phyloP scores from a whole-genome alignment of 2,797 vertebrate genomes.

The Smutsia temminckii region DNA sequence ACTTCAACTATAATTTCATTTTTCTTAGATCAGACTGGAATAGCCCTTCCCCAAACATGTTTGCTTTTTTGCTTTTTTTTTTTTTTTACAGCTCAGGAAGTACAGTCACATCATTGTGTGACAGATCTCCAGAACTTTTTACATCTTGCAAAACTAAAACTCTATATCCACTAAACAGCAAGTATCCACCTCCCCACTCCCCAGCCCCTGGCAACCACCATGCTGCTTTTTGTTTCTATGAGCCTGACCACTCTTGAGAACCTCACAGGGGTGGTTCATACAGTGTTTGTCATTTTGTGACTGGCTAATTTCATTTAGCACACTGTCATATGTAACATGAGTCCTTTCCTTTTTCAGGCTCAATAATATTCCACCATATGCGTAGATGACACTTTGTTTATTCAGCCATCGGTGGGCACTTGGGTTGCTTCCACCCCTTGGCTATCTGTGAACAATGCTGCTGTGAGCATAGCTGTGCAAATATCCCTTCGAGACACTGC shows the following conservation, averaged over 20 bases:
- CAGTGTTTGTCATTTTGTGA: neutral
- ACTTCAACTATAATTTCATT: neutral
- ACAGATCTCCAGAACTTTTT: neutral
- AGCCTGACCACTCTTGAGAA: neutral
- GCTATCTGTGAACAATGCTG: neutral
- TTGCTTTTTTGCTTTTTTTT: neutral
- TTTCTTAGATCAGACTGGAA: constrained; percentile 6
- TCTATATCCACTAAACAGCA: neutral
- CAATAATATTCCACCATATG: too few relatives aligned
- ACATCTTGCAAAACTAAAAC: neutral
- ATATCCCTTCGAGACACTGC: neutral
- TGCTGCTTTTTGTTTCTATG: neutral
- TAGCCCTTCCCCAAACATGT: neutral
- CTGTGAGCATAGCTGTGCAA: neutral
- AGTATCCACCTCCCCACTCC: fast-evolving
- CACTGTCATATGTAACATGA: neutral
- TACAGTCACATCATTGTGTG: neutral
- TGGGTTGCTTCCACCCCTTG: neutral
- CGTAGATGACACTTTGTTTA: neutral
- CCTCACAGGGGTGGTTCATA: neutral
- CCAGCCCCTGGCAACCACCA: neutral
- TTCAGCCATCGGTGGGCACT: neutral
- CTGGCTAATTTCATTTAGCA: neutral
- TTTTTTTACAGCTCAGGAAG: neutral
- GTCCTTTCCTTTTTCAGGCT: neutral